Evolutionary conservation across 2,113 vertebrate genomes (phyloP).

Genomic region (Setophaga kirtlandii): DNA sequence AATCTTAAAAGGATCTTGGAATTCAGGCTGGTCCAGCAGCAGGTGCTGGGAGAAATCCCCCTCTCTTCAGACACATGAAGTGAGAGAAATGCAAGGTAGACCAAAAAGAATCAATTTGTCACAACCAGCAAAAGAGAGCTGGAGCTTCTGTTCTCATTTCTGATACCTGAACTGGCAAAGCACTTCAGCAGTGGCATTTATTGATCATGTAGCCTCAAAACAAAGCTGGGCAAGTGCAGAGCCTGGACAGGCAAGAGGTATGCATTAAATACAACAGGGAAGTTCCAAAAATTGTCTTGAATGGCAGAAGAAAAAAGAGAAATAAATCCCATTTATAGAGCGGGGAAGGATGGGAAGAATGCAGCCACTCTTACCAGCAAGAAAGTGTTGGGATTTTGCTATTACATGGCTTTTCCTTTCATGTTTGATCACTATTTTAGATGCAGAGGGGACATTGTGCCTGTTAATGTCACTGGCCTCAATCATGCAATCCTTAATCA

Average conservation of each 20-base stretch:
- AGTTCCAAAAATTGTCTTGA: background rate
- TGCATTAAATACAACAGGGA: background rate
- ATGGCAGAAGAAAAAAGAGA: background rate
- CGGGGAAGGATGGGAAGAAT: background rate
- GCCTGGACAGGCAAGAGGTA: background rate
- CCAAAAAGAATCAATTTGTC: slow-evolving; percentile 18
- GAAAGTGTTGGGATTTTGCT: background rate
- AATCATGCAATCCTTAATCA: slow-evolving; percentile 48
- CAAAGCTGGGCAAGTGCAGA: background rate
- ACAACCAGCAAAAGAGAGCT: background rate
- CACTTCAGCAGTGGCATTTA: slow-evolving; percentile 26
- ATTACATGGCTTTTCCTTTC: background rate
- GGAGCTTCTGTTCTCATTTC: slow-evolving; percentile 42
- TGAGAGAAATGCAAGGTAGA: background rate
- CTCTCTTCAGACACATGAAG: background rate
- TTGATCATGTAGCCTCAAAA: slow-evolving; percentile 18
- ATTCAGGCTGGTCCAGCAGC: too few species aligned
- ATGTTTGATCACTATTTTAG: background rate
- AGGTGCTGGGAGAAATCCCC: background rate
- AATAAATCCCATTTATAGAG: background rate
- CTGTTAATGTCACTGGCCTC: slow-evolving; percentile 49
- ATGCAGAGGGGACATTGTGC: slow-evolving; percentile 30
- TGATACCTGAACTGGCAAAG: slow-evolving; percentile 21
- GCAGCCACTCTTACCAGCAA: background rate
- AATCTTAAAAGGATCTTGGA: background rate